phyloP scores from a whole-genome alignment of 2,113 vertebrate species.

The Urocitellus parryii region DNA sequence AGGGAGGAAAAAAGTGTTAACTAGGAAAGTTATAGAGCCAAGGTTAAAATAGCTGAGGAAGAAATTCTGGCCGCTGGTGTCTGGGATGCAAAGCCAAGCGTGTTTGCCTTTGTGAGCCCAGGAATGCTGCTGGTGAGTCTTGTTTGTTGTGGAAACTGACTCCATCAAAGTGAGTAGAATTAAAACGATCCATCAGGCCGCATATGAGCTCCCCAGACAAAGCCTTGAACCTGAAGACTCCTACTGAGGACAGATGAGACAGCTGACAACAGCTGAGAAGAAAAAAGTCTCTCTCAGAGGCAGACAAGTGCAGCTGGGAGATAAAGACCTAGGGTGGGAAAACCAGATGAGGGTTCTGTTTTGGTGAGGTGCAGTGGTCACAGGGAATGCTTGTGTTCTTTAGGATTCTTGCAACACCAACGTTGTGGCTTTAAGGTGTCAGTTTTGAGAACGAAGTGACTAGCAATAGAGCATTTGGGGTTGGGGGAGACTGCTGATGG shows the following conservation, averaged over 20 bases:
- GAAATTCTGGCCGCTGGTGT: slow-evolving; percentile 22
- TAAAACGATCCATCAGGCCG: slow-evolving; percentile 67
- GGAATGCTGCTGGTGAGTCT: slow-evolving; percentile 54
- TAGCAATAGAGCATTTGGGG: not conserved
- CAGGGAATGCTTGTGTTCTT: not conserved
- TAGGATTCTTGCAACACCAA: not conserved
- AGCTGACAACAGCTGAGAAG: slow-evolving; percentile 44
- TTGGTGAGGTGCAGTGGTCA: not conserved
- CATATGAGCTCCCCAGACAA: not conserved
- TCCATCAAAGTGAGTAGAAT: slow-evolving; percentile 69
- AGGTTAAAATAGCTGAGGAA: slow-evolving; percentile 65
- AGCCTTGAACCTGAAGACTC: slow-evolving; percentile 59
- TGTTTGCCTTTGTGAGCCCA: slow-evolving; percentile 63
- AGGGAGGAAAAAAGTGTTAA: slow-evolving; percentile 33
- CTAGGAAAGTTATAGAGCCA: slow-evolving; percentile 32
- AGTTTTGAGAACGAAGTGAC: not conserved
- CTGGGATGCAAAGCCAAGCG: slow-evolving; percentile 65
- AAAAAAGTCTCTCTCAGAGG: not conserved
- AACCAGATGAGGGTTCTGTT: not conserved
- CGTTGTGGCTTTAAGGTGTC: not conserved
- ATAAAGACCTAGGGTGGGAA: not conserved
- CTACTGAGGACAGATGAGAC: slow-evolving; percentile 6
- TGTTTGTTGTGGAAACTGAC: slow-evolving; percentile 73
- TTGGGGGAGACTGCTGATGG: not conserved
- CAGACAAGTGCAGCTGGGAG: not conserved